phyloP scores from a whole-genome alignment of 2,113 vertebrate genomes.

The Clarias batrachus region DNA sequence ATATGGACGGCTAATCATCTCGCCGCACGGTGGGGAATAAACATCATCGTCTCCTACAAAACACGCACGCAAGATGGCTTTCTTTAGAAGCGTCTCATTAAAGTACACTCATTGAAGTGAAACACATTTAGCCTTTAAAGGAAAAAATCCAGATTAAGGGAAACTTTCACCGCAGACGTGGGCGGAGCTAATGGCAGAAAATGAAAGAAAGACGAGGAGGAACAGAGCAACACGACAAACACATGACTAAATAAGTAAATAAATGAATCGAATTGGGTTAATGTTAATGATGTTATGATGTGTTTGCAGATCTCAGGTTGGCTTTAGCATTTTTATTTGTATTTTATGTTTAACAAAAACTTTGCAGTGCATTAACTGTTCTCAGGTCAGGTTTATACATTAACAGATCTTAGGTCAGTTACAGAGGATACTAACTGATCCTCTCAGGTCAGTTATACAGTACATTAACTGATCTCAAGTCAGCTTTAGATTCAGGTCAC shows the following conservation, averaged over 20 bases:
- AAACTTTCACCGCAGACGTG: neutral
- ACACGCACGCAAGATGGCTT: slow-evolving; percentile 59
- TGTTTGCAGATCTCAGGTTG: neutral
- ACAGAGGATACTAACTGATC: too few species aligned
- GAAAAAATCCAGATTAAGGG: neutral
- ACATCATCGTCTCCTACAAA: slow-evolving; percentile 70
- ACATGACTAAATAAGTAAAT: too few species aligned
- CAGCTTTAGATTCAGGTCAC: too few species aligned
- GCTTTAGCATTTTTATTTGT: neutral
- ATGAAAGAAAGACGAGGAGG: neutral
- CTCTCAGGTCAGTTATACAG: too few species aligned
- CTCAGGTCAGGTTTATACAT: too few species aligned
- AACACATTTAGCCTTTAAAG: neutral
- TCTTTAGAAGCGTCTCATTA: slow-evolving; percentile 65
- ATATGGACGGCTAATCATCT: slow-evolving; percentile 82
- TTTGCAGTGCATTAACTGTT: too few species aligned
- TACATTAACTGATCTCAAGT: too few species aligned
- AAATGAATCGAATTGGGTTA: too few species aligned
- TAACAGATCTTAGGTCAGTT: too few species aligned
- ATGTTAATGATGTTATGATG: too few species aligned
- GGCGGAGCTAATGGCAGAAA: neutral
- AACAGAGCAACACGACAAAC: neutral
- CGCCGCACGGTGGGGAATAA: slow-evolving; percentile 74
- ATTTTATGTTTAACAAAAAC: neutral
- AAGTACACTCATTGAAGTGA: slow-evolving; percentile 40